These are phyloP conservation scores for Ceratotherium simum DNA, from an alignment of 2,113 vertebrate genomes.

Conservation along the genomic window DNA sequence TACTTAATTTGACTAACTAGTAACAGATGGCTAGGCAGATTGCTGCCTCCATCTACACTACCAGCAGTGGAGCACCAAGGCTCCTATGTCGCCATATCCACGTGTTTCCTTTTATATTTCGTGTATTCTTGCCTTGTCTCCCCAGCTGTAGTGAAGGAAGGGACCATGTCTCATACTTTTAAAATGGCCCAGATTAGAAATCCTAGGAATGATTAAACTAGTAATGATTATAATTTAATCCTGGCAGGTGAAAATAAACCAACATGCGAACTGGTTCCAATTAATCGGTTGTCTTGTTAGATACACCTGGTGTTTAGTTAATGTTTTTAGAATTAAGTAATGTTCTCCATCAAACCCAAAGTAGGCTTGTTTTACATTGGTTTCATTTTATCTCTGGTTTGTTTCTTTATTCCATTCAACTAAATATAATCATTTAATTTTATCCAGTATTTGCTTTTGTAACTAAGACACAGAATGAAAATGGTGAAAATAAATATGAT, in stretches of 20 bases:
- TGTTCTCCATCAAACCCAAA: neutral
- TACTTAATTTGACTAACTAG: constrained; percentile 75
- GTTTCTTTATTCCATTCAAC: neutral
- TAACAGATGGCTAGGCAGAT: constrained; percentile 76
- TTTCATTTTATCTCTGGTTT: constrained; percentile 36
- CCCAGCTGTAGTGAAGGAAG: neutral
- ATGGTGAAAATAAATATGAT: constrained; percentile 37
- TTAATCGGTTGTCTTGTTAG: constrained; percentile 12
- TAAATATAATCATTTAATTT: constrained; percentile 15
- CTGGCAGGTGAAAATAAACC: constrained; percentile 17
- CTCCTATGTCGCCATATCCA: constrained; percentile 38
- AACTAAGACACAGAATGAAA: neutral
- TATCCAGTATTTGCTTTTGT: constrained; percentile 18
- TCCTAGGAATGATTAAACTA: neutral
- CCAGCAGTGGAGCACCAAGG: constrained; percentile 14
- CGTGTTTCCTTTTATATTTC: constrained; percentile 11
- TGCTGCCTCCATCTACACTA: constrained; percentile 45
- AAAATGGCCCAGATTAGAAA: neutral
- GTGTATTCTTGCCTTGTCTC: constrained; percentile 26
- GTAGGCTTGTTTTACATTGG: neutral
- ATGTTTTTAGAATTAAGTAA: neutral
- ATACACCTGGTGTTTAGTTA: neutral
- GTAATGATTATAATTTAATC: neutral
- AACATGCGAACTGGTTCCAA: neutral
- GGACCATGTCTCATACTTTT: neutral